phyloP scores from a whole-genome alignment of 2,888 invertebrate species.

The Eumacrocentrus americanus region DNA sequence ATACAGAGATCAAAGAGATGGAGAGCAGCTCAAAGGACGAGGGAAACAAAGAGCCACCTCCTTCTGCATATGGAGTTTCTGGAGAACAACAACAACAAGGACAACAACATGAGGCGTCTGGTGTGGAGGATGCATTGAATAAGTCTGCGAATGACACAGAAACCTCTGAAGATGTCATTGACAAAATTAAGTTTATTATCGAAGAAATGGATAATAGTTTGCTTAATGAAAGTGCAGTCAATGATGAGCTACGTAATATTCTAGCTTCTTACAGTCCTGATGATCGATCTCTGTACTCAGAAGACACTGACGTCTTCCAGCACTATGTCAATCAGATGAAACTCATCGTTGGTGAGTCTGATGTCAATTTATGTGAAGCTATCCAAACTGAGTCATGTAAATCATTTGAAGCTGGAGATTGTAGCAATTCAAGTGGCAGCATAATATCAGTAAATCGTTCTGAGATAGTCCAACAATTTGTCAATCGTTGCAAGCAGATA shows the following conservation, averaged over 20 bases:
- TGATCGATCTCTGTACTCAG: not conserved
- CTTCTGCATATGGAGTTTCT: too few species aligned
- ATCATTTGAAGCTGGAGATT: not conserved
- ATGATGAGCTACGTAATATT: slow-evolving; percentile 2
- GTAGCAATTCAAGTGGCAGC: not conserved
- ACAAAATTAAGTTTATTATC: slow-evolving; percentile 1
- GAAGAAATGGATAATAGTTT: not conserved
- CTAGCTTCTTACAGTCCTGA: slow-evolving; percentile 2
- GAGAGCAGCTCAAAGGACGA: not conserved
- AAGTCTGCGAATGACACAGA: not conserved
- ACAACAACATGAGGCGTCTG: not conserved
- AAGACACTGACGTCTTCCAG: slow-evolving; percentile 6
- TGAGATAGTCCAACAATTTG: not conserved
- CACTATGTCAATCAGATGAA: slow-evolving; percentile 22
- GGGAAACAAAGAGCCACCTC: not conserved
- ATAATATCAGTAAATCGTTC: not conserved
- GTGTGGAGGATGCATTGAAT: not conserved
- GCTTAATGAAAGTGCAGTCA: slow-evolving; percentile 1
- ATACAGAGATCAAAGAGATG: slow-evolving; percentile 24
- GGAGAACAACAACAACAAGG: not conserved
- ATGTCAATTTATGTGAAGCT: too few species aligned
- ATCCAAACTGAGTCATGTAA: too few species aligned
- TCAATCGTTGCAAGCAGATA: not conserved
- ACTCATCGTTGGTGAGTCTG: not conserved
- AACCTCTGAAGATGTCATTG: slow-evolving; percentile 7